A percentile compares a stretch with the other conserved stretches of the same genome.
phyloP scores from a whole-genome alignment of 2,113 vertebrate species.

The Orcinus orca region DNA sequence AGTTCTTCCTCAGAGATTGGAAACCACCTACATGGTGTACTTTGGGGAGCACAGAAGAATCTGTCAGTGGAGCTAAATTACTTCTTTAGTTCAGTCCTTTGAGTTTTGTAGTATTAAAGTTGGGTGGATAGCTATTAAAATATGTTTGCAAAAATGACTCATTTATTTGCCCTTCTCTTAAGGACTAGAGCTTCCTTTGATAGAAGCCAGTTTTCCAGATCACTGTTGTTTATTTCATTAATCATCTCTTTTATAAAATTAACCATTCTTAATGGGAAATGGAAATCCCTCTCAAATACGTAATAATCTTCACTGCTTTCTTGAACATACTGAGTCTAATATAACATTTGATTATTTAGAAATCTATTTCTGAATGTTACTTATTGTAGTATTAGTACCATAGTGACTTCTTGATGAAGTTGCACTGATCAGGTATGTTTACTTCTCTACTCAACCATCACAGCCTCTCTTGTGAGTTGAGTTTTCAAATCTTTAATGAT shows the following conservation, averaged over 20 bases:
- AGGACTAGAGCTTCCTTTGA: neutral
- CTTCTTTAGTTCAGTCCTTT: neutral
- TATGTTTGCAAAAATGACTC: neutral
- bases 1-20: neutral
- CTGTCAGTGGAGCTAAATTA: neutral
- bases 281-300: neutral
- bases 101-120: neutral
- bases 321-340: neutral
- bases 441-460: neutral
- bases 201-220: neutral
- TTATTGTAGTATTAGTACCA: neutral
- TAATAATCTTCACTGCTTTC: neutral
- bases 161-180: neutral
- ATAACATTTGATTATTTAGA: neutral
- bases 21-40: neutral
- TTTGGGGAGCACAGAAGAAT: neutral
- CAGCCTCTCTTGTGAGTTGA: neutral
- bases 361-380: neutral
- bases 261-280: neutral
- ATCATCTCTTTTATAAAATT: neutral
- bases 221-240: neutral
- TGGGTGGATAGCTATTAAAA: neutral
- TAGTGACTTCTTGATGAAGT: neutral
- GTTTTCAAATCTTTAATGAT: neutral
- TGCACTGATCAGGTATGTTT: neutral